Conservation (phyloP, 2,797 vertebrate species). For the Chelonia mydas region DNA sequence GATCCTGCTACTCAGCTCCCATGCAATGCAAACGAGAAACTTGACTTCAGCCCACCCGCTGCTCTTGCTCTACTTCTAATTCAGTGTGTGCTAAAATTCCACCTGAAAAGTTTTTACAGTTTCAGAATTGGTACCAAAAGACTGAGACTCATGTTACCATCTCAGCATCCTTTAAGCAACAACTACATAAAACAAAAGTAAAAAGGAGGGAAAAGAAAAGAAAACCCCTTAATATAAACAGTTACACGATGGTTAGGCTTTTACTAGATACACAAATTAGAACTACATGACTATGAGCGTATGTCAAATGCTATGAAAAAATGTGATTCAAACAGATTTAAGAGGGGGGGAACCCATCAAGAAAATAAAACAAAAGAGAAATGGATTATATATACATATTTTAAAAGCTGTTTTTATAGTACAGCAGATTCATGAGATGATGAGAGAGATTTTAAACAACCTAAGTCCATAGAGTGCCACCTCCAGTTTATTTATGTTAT, state of each 20-base stretch:
- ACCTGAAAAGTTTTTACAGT: conserved; percentile 76
- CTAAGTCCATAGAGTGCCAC: conserved; percentile 87
- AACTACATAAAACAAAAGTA: conserved; percentile 75
- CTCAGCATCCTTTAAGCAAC: conserved; percentile 88
- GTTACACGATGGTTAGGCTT: conserved; percentile 83
- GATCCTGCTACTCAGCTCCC: conserved; percentile 86
- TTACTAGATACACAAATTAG: conserved; percentile 81
- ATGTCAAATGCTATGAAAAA: conserved; percentile 82
- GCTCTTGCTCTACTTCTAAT: conserved; percentile 68
- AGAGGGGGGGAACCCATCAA: conserved; percentile 78
- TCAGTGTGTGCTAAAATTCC: conserved; percentile 81
- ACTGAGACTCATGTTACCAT: conserved; percentile 85
- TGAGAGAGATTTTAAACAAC: conserved; percentile 85
- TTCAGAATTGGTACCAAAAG: conserved; percentile 81
- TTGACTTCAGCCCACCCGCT: conserved; percentile 53
- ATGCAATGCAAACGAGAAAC: conserved; percentile 64
- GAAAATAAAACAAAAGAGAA: conserved; percentile 87
- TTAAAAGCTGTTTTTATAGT: conserved; percentile 91
- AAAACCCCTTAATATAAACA: conserved; percentile 81
- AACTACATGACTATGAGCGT: conserved; percentile 81
- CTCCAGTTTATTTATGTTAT: conserved; percentile 76
- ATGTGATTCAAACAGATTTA: conserved; percentile 82
- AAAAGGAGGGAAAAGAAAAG: conserved; percentile 54
- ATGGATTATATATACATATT: conserved; percentile 89
- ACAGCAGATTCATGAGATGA: conserved; percentile 99